Percentiles rank a stretch among this genome's conserved stretches.
These are phyloP conservation scores for Hirtodrosophila trivittata DNA, from an alignment of 2,888 invertebrate genomes.

Conservation along the genomic window DNA sequence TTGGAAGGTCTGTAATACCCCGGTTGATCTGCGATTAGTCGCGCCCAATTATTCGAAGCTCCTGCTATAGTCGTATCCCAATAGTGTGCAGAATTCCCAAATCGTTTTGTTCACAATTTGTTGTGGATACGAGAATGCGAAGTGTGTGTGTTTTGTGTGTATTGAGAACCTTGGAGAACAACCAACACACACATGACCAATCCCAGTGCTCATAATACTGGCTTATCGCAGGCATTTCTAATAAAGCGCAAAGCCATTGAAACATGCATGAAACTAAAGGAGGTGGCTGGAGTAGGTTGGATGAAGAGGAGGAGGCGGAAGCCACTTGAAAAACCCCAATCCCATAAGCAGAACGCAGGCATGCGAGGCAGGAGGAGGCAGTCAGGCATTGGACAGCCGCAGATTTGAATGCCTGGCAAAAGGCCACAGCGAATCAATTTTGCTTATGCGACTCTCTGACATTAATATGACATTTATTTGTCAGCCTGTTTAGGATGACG, in stretches of 20 bases:
- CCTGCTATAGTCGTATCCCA: constrained; percentile 9
- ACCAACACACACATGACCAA: not conserved
- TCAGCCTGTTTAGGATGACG: constrained; percentile 58
- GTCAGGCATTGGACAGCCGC: constrained; percentile 11
- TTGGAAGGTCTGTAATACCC: not conserved
- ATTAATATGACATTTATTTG: constrained; percentile 80
- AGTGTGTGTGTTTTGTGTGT: no score
- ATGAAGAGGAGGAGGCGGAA: constrained; percentile 7
- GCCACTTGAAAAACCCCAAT: constrained; percentile 40
- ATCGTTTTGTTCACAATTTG: constrained; percentile 32
- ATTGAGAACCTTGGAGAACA: constrained; percentile 1
- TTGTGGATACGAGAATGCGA: constrained; percentile 4
- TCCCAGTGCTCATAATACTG: constrained; percentile 59
- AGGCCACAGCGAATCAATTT: constrained; percentile 67
- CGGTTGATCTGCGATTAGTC: constrained; percentile 30
- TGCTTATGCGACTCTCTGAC: constrained; percentile 64
- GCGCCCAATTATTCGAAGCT: constrained; percentile 29
- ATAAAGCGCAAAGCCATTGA: constrained; percentile 50
- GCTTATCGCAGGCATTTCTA: constrained; percentile 64
- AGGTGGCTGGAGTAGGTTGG: not conserved
- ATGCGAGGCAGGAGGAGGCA: not conserved
- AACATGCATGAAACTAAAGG: constrained; percentile 57
- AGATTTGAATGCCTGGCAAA: constrained; percentile 46
- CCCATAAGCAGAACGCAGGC: constrained; percentile 10
- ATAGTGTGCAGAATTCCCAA: constrained; percentile 7